phyloP scores from a whole-genome alignment of 2,888 invertebrate species.

The Thelaira solivaga region DNA sequence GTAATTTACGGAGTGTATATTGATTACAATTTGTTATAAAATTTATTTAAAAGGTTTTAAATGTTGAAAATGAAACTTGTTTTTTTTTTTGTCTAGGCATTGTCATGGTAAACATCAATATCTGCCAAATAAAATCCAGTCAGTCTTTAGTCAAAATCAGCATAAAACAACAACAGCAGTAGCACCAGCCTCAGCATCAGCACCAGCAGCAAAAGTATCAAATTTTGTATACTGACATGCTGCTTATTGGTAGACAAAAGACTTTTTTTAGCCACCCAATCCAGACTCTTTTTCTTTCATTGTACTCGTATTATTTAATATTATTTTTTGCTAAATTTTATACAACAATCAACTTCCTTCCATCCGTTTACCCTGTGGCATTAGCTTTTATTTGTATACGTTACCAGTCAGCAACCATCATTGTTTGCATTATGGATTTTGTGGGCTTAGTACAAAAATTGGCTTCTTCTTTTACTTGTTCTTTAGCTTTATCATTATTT shows the following conservation, averaged over 20 bases:
- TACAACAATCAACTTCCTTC: constrained; percentile 43
- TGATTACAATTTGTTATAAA: constrained; percentile 50
- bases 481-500: constrained; percentile 9
- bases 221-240: constrained; percentile 41
- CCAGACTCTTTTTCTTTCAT: not conserved
- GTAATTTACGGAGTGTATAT: constrained; percentile 10
- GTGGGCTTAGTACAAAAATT: constrained; percentile 73
- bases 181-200: constrained; percentile 20
- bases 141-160: not conserved
- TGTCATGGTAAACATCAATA: constrained; percentile 41
- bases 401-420: constrained; percentile 55
- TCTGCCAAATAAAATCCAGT: not conserved
- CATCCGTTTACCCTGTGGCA: constrained; percentile 47
- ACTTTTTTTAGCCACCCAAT: not conserved
- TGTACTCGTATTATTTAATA: constrained; percentile 33
- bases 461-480: constrained; percentile 70
- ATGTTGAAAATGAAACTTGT: constrained; percentile 31
- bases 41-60: constrained; percentile 40
- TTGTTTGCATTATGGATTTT: constrained; percentile 76
- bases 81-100: constrained; percentile 46
- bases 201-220: constrained; percentile 3
- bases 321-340: constrained; percentile 16
- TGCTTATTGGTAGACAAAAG: constrained; percentile 7
- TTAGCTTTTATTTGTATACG: constrained; percentile 52
- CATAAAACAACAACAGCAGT: not conserved